phyloP scores from a whole-genome alignment of 1,140 invertebrate genomes.

The Onthophagus taurus region DNA sequence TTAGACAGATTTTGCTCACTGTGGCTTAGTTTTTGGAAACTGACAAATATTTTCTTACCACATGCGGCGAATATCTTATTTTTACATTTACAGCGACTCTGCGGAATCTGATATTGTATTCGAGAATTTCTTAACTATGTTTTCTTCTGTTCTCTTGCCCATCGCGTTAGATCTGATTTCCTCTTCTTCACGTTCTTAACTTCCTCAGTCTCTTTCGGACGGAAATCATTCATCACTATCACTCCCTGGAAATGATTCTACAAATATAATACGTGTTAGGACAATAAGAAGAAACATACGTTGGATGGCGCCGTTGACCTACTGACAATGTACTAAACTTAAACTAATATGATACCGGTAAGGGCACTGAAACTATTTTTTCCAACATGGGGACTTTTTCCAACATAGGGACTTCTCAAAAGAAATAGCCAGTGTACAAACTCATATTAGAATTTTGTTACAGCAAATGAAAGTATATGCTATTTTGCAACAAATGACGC shows the following conservation, averaged over 20 bases:
- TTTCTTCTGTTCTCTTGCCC: conserved; percentile 2
- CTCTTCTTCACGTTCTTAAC: neutral
- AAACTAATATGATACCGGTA: neutral
- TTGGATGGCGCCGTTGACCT: no score
- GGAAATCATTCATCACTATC: neutral
- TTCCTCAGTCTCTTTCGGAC: neutral
- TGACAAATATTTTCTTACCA: neutral
- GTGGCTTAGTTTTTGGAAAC: neutral
- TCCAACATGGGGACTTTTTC: neutral
- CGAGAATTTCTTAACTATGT: neutral
- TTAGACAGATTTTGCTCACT: conserved; percentile 2
- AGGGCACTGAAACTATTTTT: neutral
- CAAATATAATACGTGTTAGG: neutral
- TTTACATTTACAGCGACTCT: neutral
- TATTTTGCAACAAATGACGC: no score
- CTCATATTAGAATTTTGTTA: neutral
- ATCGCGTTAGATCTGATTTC: neutral
- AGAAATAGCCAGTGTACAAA: neutral
- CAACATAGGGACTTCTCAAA: neutral
- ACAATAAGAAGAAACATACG: neutral
- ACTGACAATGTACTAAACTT: neutral
- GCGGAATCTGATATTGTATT: neutral
- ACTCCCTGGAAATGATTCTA: neutral
- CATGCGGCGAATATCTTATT: neutral
- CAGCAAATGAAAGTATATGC: neutral